Evolutionary conservation across 2,113 vertebrate species (phyloP).

Genomic region (Chunga burmeisteri): DNA sequence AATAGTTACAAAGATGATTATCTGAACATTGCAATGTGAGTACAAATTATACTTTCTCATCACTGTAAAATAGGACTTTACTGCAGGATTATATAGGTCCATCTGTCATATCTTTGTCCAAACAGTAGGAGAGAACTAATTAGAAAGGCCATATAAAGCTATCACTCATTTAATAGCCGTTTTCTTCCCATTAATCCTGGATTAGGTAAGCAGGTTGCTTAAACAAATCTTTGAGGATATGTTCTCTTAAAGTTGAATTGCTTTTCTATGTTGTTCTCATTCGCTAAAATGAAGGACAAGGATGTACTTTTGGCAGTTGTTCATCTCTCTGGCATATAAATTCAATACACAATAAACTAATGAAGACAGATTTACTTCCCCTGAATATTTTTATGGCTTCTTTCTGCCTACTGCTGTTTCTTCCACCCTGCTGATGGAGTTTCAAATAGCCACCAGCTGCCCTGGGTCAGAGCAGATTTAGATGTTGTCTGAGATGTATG

Average conservation of each 20-base stretch:
- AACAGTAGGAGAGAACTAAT: not conserved
- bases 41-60: not conserved
- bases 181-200: not conserved
- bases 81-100: not conserved
- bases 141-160: not conserved
- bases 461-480: not conserved
- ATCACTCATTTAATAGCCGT: not conserved
- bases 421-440: not conserved
- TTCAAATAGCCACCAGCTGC: not conserved
- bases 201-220: not conserved
- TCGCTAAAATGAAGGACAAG: not conserved
- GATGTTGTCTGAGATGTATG: not conserved
- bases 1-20: not conserved
- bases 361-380: not conserved
- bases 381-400: not conserved
- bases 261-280: not conserved
- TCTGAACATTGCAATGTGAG: not conserved
- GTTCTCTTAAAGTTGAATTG: not conserved
- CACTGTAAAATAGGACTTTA: not conserved
- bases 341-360: not conserved
- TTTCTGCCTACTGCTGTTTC: not conserved
- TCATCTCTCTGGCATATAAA: not conserved
- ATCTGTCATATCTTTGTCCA: not conserved
- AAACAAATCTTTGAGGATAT: not conserved
- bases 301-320: not conserved